A percentile compares a stretch with the other conserved stretches of the same genome.
Conservation (phyloP, 1,140 invertebrate species). For the Wiebesia pumilae region DNA sequence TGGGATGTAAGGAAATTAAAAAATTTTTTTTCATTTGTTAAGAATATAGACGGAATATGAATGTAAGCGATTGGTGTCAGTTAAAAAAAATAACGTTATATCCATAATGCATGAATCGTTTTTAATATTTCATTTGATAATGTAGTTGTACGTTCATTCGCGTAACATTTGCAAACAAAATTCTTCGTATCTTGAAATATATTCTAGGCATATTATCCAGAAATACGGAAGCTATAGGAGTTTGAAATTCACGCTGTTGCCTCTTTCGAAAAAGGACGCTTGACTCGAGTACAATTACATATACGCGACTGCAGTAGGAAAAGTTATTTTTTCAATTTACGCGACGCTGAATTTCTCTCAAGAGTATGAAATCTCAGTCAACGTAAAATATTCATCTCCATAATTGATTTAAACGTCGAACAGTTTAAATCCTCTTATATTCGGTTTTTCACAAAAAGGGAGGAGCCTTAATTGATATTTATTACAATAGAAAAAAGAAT, state of each 20-base stretch:
- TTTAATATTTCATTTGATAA: neutral
- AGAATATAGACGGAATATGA: neutral
- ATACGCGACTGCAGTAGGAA: neutral
- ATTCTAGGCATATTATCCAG: neutral
- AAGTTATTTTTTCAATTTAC: neutral
- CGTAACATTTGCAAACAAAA: no score
- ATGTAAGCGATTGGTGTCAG: no score
- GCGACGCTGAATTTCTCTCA: neutral
- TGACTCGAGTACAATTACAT: neutral
- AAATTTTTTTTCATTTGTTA: neutral
- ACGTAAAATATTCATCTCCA: neutral
- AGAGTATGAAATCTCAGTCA: no score
- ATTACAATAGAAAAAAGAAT: neutral
- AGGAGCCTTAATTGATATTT: neutral
- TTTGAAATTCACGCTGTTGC: no score
- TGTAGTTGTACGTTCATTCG: neutral
- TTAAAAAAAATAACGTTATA: neutral
- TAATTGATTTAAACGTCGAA: neutral
- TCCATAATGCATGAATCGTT: neutral
- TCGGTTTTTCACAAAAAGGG: neutral
- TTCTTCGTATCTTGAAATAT: neutral
- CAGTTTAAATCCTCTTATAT: neutral
- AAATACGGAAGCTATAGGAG: no score
- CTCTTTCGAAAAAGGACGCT: neutral
- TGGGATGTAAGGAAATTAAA: neutral